Base-by-base conservation (phyloP, 2,888 invertebrate species). In the Unio pictorum region DNA sequence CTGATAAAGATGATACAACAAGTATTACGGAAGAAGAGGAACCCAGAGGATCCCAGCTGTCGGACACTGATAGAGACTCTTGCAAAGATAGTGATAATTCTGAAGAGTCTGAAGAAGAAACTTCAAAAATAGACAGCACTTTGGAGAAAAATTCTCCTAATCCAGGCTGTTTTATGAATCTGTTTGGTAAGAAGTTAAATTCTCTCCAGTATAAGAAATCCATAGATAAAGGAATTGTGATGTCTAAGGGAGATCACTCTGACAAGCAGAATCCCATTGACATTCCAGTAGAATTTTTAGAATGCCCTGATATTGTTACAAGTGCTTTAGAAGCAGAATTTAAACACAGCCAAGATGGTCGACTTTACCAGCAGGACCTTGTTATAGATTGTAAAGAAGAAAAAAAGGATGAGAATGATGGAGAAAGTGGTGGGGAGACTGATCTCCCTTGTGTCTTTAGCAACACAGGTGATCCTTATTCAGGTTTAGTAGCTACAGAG, bases 161-260 rank as follows among this genome's bases (percentile, higher is more conserved):
- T 70, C 71, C 74, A 65, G 84, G 84, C 11, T 85, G 84, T 61
- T 83, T 85, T 71, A 74, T 83, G 34, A 82, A 81, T 68, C 79
- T 85, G 17, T 81, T 83, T 55, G 78, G 81, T 26, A 83, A 80
- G 66, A 80, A 80, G 20, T 64, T 78, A 30, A 75, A 77, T 15
- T 74, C 69, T 11, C 64, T 75, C 8, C 74, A 78, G 28, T 59
- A 59, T 58, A 66, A 58, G 73, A 75, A 20, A 72, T 69, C 56
- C 67, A 71, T 26, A 65, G 72, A 62, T 30, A 56, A 18, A 34
- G n/a, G 15, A 63, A 63, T n/a, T 66, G 64, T 54, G 67, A 66
- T 57, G 30, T 55, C 26, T 64, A 64, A 55, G 71, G 67, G 18
- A 64, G 59, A 30, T 63, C 26, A 26, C 45, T 67, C n/a, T 28